Evolutionary conservation across 2,113 vertebrate genomes (phyloP).

Genomic region (Ptilonorhynchus violaceus): DNA sequence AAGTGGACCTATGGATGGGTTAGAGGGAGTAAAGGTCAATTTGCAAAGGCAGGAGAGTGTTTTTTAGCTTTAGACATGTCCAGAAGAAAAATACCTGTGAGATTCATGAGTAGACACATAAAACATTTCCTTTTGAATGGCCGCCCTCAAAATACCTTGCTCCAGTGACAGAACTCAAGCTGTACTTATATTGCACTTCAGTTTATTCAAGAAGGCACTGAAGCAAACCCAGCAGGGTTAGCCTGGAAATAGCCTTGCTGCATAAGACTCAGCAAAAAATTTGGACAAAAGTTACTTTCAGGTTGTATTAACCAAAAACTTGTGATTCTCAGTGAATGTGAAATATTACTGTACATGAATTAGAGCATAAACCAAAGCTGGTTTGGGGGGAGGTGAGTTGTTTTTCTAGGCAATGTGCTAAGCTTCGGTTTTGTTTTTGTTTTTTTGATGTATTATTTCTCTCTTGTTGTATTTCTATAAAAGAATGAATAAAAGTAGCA

Average conservation of each 20-base stretch:
- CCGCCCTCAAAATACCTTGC: not conserved
- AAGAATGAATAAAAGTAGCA: not conserved
- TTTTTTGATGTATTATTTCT: not conserved
- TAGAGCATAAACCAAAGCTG: not conserved
- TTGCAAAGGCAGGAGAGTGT: constrained; percentile 66
- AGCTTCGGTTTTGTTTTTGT: not conserved
- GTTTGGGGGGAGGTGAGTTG: not conserved
- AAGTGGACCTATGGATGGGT: constrained; percentile 14
- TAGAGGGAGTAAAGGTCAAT: not conserved
- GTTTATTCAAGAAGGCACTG: not conserved
- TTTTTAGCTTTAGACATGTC: constrained; percentile 41
- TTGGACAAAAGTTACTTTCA: not conserved
- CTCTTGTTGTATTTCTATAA: not conserved
- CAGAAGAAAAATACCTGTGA: not conserved
- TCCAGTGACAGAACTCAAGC: not conserved
- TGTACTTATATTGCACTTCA: not conserved
- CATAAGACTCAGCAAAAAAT: not conserved
- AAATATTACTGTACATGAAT: not conserved
- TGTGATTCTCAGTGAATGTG: not conserved
- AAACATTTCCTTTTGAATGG: not conserved
- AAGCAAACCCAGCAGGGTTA: not conserved
- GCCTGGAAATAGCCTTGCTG: not conserved
- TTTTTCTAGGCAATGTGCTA: not conserved
- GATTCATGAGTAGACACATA: not conserved
- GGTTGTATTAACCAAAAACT: not conserved